Evolutionary conservation across 1,140 invertebrate species (phyloP).

Genomic region (Drosophila lacteicornis): DNA sequence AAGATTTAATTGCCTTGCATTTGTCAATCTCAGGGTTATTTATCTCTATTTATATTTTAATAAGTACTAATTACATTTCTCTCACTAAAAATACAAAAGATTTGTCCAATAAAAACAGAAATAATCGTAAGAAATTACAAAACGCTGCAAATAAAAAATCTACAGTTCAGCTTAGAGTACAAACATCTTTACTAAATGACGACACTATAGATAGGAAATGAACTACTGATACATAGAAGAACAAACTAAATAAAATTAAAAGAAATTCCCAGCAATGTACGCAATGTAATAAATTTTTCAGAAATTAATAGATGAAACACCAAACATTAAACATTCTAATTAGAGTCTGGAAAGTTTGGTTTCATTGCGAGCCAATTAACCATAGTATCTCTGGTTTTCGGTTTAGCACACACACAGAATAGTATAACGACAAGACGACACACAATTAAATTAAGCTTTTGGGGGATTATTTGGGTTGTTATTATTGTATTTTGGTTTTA

Average conservation of each 20-base stretch:
- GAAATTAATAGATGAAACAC: conserved; percentile 4
- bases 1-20: neutral
- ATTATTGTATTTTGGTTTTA: conserved; percentile 27
- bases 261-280: neutral
- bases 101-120: neutral
- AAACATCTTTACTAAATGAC: conserved; percentile 12
- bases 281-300: neutral
- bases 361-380: conserved; percentile 34
- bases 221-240: neutral
- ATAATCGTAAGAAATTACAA: neutral
- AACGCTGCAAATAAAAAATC: conserved; percentile 1
- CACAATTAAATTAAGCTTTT: conserved; percentile 32
- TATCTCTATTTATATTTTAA: neutral
- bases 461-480: conserved; percentile 23
- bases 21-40: neutral
- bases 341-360: conserved; percentile 11
- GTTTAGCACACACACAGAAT: conserved; percentile 13
- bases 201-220: conserved; percentile 12
- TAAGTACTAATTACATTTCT: conserved; percentile 1
- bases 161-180: neutral
- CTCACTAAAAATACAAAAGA: neutral
- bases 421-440: conserved; percentile 28
- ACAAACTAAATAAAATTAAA: conserved; percentile 10
- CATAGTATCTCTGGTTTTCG: neutral
- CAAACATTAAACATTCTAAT: conserved; percentile 28